A percentile compares a stretch with the other conserved stretches of the same genome.
phyloP scores from a whole-genome alignment of 2,888 invertebrate genomes.

The Cheilosia grossa region DNA sequence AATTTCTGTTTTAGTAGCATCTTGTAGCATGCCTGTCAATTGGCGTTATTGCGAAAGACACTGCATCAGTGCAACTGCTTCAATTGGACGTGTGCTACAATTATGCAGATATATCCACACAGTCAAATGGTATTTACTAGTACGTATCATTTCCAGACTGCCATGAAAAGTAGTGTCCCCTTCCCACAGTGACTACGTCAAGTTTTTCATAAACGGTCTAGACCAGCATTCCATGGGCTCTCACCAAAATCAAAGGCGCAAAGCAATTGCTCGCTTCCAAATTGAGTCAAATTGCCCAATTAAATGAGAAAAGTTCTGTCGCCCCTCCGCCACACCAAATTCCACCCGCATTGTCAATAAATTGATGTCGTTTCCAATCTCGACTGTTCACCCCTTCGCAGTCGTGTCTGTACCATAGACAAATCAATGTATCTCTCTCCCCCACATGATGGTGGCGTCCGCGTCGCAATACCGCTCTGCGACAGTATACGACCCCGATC shows the following conservation, averaged over 20 bases:
- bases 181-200: no score
- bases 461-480: constrained; percentile 11
- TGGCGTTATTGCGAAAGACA: no score
- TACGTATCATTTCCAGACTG: no score
- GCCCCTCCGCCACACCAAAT: constrained; percentile 43
- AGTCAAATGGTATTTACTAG: no score
- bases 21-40: no score
- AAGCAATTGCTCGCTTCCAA: constrained; percentile 57
- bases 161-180: no score
- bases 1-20: no score
- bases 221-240: constrained; percentile 31
- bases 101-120: no score
- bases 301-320: constrained; percentile 53
- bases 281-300: constrained; percentile 74
- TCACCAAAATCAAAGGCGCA: constrained; percentile 36
- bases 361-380: constrained; percentile 58
- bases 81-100: no score
- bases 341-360: constrained; percentile 69
- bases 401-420: background rate
- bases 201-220: background rate
- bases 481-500: constrained; percentile 54
- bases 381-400: constrained; percentile 64
- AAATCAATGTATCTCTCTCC: constrained; percentile 61
- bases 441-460: constrained; percentile 38
- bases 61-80: no score